These are phyloP conservation scores for Canis aureus DNA, from an alignment of 2,113 vertebrate genomes.

Conservation along the genomic window DNA sequence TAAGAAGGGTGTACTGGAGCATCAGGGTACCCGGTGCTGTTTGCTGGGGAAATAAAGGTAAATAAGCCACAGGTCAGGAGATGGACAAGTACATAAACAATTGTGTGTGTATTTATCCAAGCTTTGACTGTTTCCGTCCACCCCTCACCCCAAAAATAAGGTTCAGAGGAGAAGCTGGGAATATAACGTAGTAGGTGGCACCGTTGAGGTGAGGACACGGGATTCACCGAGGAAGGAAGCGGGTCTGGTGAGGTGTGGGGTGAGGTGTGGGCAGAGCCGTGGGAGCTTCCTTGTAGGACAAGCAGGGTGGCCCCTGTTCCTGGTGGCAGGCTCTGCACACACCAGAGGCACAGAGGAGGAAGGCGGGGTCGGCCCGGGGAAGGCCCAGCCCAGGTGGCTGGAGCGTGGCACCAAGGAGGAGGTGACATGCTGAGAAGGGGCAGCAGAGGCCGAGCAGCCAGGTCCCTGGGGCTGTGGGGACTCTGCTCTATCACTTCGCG, in stretches of 20 bases:
- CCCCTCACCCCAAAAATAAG: neutral
- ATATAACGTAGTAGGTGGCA: neutral
- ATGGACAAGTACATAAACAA: neutral
- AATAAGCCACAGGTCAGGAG: neutral
- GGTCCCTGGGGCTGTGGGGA: neutral
- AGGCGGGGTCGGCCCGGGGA: neutral
- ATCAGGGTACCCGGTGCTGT: neutral
- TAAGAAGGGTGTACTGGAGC: neutral
- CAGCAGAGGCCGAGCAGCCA: rapidly evolving
- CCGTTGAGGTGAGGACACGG: neutral
- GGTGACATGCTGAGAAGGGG: neutral
- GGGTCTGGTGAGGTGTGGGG: neutral
- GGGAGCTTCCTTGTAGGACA: neutral
- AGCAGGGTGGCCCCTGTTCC: neutral
- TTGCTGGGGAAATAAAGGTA: neutral
- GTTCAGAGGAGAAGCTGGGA: neutral
- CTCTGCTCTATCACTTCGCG: neutral
- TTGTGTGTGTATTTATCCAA: neutral
- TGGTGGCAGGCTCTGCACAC: neutral
- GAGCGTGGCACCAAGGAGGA: neutral
- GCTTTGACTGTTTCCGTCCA: neutral
- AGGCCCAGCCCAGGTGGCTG: neutral
- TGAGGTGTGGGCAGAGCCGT: neutral
- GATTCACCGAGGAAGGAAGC: neutral
- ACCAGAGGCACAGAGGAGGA: neutral